Evolutionary conservation across 2,113 vertebrate species (phyloP), one percentile per base, ranked within the genome.

Genomic region (Odocoileus hemionus): DNA sequence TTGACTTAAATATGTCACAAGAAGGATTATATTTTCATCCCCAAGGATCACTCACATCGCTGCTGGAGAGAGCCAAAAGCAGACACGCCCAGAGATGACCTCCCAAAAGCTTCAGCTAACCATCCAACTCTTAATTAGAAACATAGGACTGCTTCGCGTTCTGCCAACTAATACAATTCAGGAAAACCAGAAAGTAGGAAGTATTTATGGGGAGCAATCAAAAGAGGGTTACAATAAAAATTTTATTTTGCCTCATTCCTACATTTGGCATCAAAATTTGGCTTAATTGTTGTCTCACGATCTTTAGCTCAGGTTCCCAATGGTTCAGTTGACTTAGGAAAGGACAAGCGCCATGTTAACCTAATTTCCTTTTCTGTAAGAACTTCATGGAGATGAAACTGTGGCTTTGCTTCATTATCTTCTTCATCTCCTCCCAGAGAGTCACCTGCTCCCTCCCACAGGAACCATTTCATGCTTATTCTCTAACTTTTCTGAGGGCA

Each of bases 81-180:
- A 12, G 94, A 76, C 98, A 89, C 89, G 6, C 95, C 98, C 98
- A 97, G 89, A 25, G 87, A 90, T 91, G 96, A 98, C 89, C 92
- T 96, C 89, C 78, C 95, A 90, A 91, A 91, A 98, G 93, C 79
- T 94, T 36, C 58, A 95, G 54, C 92, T 80, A 94, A 8, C 94
- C 88, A 83, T 85, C 98, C 97, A 98, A 33, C 3, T 97, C 90
- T 95, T 98, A 98, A 98, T 97, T 97, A 95, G 93, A 98, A 99
- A 98, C 97, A 98, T 86, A 97, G 98, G 92, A 28, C 93, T 82
- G 78, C 89, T 85, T 52, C 26, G 26, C 67, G 54, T 78, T 21
- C 89, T 76, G 98, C 89, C 98, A 97, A 93, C 26, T 55, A 87
- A 25, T 80, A 84, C 96, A 95, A 64, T 61, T 54, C 96, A 93